A percentile compares a stretch with the other conserved stretches of the same genome.
phyloP scores from a whole-genome alignment of 2,888 invertebrate species.

The Epistrophe grossulariae region DNA sequence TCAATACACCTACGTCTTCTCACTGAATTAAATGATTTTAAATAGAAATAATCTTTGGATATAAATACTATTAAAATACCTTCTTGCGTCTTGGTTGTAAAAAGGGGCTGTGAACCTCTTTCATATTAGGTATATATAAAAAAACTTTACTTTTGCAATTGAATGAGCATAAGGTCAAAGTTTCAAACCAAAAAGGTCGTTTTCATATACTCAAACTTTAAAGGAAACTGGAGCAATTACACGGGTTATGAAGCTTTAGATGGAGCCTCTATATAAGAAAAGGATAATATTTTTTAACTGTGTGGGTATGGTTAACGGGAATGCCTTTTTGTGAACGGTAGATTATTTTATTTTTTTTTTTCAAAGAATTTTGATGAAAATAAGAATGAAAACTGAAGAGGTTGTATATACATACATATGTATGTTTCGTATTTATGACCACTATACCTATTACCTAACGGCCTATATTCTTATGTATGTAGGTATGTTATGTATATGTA shows the following conservation, averaged over 20 bases:
- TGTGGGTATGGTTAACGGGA: neutral
- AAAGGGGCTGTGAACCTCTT: neutral
- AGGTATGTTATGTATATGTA: neutral
- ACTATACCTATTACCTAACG: no score
- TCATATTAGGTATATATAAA: neutral
- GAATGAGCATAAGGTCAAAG: constrained; percentile 36
- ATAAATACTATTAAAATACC: neutral
- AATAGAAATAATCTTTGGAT: constrained; percentile 1
- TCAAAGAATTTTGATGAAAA: neutral
- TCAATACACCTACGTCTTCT: neutral
- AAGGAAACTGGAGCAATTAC: constrained; percentile 25
- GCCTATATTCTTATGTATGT: no score
- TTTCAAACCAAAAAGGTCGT: neutral
- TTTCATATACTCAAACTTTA: neutral
- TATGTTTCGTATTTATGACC: no score
- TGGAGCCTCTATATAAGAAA: neutral
- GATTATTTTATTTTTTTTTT: constrained; percentile 2
- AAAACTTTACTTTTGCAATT: constrained; percentile 26
- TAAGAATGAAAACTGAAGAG: neutral
- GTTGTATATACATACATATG: no score
- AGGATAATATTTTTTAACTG: neutral
- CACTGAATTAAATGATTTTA: neutral
- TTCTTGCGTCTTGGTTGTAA: neutral
- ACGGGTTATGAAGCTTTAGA: constrained; percentile 22
- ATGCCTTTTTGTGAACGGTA: neutral